Conservation (phyloP, 1,140 invertebrate genomes). For the Oedothorax gibbosus region DNA sequence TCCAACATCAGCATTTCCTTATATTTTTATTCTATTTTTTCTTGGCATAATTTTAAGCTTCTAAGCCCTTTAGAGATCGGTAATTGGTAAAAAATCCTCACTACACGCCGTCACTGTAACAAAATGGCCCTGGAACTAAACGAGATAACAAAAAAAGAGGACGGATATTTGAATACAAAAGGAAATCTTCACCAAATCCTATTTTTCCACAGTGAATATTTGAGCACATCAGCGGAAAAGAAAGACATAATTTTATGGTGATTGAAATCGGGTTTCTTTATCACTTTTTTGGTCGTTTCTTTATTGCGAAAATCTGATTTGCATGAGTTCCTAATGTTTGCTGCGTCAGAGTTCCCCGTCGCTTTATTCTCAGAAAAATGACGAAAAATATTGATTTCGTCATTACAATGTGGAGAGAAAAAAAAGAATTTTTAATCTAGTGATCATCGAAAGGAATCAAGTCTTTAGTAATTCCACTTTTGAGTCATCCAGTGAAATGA, state of each 20-base stretch:
- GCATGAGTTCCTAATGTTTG: slow-evolving; percentile 1
- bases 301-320: background rate
- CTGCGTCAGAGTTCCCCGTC: background rate
- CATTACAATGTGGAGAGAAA: slow-evolving; percentile 11
- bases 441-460: background rate
- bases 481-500: background rate
- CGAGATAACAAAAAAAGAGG: background rate
- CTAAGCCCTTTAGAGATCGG: background rate
- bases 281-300: background rate
- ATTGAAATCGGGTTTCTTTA: slow-evolving; percentile 25
- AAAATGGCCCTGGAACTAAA: background rate
- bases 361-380: background rate
- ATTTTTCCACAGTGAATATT: slow-evolving; percentile 25
- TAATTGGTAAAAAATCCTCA: slow-evolving; percentile 3
- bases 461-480: background rate
- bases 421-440: slow-evolving; percentile 15
- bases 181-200: slow-evolving; percentile 16
- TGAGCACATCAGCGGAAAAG: slow-evolving; percentile 13
- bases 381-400: slow-evolving; percentile 11
- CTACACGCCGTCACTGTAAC: background rate
- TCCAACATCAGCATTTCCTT: background rate
- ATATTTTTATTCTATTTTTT: background rate
- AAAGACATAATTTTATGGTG: slow-evolving; percentile 29
- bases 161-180: slow-evolving; percentile 12
- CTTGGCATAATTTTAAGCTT: background rate